phyloP scores from a whole-genome alignment of 2,113 vertebrate genomes.

The Pogona vitticeps region DNA sequence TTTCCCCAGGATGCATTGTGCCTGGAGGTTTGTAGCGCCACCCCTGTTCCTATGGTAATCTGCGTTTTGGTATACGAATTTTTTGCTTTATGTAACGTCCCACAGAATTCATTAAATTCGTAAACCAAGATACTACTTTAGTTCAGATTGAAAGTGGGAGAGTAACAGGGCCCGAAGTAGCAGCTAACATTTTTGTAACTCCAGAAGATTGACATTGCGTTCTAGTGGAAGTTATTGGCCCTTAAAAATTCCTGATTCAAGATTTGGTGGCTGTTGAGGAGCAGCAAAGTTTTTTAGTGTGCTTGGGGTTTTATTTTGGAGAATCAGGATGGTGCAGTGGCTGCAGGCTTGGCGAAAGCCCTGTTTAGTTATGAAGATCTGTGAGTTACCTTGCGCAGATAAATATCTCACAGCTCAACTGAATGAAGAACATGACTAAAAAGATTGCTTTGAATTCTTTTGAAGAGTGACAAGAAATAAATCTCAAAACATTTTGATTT shows the following conservation, averaged over 20 bases:
- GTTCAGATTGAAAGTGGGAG: too few relatives aligned
- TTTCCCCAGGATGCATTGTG: too few relatives aligned
- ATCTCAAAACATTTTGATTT: neutral
- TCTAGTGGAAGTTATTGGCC: neutral
- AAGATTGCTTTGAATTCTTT: neutral
- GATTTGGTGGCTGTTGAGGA: neutral
- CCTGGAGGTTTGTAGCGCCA: too few relatives aligned
- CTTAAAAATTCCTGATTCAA: neutral
- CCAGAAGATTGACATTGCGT: neutral
- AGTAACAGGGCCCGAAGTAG: neutral
- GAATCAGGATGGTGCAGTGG: neutral
- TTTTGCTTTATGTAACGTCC: too few relatives aligned
- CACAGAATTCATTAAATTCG: too few relatives aligned
- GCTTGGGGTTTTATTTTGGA: neutral
- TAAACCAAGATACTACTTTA: too few relatives aligned
- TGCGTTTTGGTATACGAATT: too few relatives aligned
- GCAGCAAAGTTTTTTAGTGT: neutral
- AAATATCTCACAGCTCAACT: neutral
- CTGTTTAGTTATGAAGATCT: neutral
- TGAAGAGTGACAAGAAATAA: neutral
- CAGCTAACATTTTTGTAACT: neutral
- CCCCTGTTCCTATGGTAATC: too few relatives aligned
- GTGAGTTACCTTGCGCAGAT: neutral
- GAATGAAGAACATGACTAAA: neutral
- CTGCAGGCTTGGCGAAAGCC: neutral